Base-by-base conservation (phyloP, 23 tunicate species). In the Ciona savignyi region DNA sequence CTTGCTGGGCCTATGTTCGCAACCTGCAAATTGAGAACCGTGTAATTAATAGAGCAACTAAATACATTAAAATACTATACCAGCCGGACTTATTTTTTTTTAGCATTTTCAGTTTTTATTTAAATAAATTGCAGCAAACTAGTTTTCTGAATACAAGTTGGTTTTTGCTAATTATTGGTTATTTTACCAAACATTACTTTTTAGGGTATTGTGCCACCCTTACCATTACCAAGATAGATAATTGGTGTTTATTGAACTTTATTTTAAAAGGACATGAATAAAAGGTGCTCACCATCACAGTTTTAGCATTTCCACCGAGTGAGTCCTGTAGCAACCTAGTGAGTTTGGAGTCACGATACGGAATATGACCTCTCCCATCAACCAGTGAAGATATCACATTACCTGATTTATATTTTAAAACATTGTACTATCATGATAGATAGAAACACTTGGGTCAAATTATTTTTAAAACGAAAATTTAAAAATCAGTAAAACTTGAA, bases 1-100 rank as follows among this genome's bases (percentile, higher is more conserved):
- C 94, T 94, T 21, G 99, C 99, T 23, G 98, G 98, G 1, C 98
- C 98, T 30, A 93, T 86, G 67, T 93, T 93, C 23, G 98, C 98
- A 66, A 93, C 97, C 97, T 91, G 35, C 6, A 63, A 25, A 63
- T n/a, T 9, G 6, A 63, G 67, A n/a, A 49, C 61, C 20, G 15
- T 49, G 61, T 49, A 49, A 26, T 61, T 26, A 23, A 2, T 23
- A 2, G 25, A 15, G 61, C 56, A 63, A 63, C 15, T 23, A 63
- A 63, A 63, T 4, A 63, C 4, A 11, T 25, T 21, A 9, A 63
- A 9, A 4, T 63, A 9, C 22, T 11, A 63, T 21, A 4, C 27
- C 15, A 21, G 68, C 27, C 27, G 4, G 22, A 23, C 15, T 23
- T 63, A 9, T 63, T 4, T 23, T 21, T 63, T 23, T 4, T 4